Base-by-base conservation (phyloP, 1,140 invertebrate genomes). In the Pachyrhynchus sulphureomaculatus region DNA sequence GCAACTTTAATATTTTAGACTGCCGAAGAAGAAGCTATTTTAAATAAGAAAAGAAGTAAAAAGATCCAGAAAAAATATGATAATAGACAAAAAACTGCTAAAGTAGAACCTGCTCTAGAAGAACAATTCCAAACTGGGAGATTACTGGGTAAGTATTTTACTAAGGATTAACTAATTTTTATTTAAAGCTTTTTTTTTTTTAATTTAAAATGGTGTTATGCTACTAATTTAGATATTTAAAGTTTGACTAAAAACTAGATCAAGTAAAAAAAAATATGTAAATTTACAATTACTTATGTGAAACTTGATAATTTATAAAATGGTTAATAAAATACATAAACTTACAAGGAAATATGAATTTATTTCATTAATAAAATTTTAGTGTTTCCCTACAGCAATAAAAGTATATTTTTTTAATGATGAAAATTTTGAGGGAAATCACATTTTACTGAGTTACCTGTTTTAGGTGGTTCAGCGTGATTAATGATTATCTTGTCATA, bases 81-180 rank as follows among this genome's bases (percentile, higher is more conserved):
- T 75, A 83, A 87, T 23, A 87, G 97, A 66, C 95, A 99, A 78
- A 91, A 93, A 75, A 83, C 86, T 42, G 91, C 93, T 29, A 96
- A 96, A 79, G 93, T 99, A 66, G 97, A 99, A 75, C 84, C 86
- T 63, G 87, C 87, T 57, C 72, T 99, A 34, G 93, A 98, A 79
- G 96, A 99, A 78, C 95, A 99, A 78, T 99, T 99, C 84, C 85
- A 90, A 61, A 93, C 93, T 75, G 95, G 96, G 69, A 87, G 95
- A 78, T 83, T 99, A 67, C 81, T 97, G 72, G 95, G 94, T 94
- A 81, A 79, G 78, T 47, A 39, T 18, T 39, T 39, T 39, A 2
- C n/a, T n/a, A n/a, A 12, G 0, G 29, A 0, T 45, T 12, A 39
- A 34, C 4, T 9, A 29, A 42, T 44, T 39, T 23, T 32, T 57